phyloP scores from a whole-genome alignment of 2,888 invertebrate genomes.

The Tubulanus polymorphus region DNA sequence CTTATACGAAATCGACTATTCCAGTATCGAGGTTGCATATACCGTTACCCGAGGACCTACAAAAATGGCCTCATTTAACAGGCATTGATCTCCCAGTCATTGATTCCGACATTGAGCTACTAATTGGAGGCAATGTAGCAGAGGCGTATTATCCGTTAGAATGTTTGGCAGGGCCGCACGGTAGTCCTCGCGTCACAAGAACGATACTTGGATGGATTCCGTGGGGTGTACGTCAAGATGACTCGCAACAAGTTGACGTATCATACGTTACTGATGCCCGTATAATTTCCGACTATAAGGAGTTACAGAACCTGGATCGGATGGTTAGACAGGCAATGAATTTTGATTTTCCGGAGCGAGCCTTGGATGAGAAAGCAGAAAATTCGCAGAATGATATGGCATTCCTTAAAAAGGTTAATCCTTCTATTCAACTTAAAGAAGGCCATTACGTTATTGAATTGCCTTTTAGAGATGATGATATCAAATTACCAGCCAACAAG shows the following conservation, averaged over 20 bases:
- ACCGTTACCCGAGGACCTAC: constrained; percentile 19
- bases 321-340: too few relatives aligned
- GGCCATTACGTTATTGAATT: too few relatives aligned
- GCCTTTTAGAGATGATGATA: too few relatives aligned
- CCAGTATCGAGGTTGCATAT: constrained; percentile 23
- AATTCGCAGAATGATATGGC: neutral
- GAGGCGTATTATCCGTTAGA: constrained; percentile 20
- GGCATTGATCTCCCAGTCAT: constrained; percentile 13
- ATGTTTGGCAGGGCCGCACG: constrained; percentile 10
- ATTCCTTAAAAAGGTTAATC: constrained; percentile 7
- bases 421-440: too few relatives aligned
- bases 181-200: constrained; percentile 18
- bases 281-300: too few relatives aligned
- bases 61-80: constrained; percentile 19
- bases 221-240: too few relatives aligned
- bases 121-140: constrained; percentile 25
- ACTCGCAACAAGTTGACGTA: too few relatives aligned
- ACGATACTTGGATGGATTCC: constrained; percentile 24
- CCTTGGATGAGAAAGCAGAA: too few relatives aligned
- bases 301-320: too few relatives aligned
- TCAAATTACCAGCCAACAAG: constrained; percentile 2
- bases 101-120: constrained; percentile 17
- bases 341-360: too few relatives aligned
- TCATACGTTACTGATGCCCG: too few relatives aligned
- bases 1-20: constrained; percentile 18